Evolutionary conservation across 2,888 invertebrate species (phyloP).

Genomic region (Eugnorisma glareosa): DNA sequence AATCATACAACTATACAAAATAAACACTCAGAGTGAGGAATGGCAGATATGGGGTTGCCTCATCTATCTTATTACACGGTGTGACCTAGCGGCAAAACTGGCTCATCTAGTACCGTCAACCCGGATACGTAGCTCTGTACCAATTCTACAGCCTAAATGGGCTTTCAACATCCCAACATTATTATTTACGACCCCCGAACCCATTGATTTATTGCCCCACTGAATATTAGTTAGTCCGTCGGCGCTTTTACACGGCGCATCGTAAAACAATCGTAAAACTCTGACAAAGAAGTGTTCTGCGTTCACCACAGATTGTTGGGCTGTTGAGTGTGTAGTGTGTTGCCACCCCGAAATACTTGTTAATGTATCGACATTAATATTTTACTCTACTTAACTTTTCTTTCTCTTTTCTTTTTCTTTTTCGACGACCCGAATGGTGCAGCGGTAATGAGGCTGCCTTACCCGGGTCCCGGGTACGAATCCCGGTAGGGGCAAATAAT

Average conservation of each 20-base stretch:
- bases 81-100: background rate
- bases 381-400: background rate
- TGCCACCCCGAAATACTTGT: slow-evolving; percentile 34
- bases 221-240: slow-evolving; percentile 36
- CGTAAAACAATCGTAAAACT: slow-evolving; percentile 60
- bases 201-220: slow-evolving; percentile 52
- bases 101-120: background rate
- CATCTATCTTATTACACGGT: background rate
- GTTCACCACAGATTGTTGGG: slow-evolving; percentile 21
- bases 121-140: slow-evolving; percentile 21
- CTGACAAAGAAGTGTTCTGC: slow-evolving; percentile 41
- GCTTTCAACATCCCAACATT: slow-evolving; percentile 55
- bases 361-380: background rate
- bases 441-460: too few relatives aligned
- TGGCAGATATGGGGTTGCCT: background rate
- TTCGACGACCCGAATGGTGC: too few relatives aligned
- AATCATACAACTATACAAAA: background rate
- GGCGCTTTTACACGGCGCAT: slow-evolving; percentile 39
- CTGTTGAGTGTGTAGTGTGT: slow-evolving; percentile 16
- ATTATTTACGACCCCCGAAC: slow-evolving; percentile 57
- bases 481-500: too few relatives aligned
- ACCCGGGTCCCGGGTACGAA: too few relatives aligned
- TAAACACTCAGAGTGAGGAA: background rate
- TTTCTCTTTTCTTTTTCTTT: too few relatives aligned
- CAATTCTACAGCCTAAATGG: slow-evolving; percentile 13